Percentiles rank a stretch among this genome's conserved stretches.
phyloP scores from a whole-genome alignment of 2,888 invertebrate species.

The Steinernema scapterisci region DNA sequence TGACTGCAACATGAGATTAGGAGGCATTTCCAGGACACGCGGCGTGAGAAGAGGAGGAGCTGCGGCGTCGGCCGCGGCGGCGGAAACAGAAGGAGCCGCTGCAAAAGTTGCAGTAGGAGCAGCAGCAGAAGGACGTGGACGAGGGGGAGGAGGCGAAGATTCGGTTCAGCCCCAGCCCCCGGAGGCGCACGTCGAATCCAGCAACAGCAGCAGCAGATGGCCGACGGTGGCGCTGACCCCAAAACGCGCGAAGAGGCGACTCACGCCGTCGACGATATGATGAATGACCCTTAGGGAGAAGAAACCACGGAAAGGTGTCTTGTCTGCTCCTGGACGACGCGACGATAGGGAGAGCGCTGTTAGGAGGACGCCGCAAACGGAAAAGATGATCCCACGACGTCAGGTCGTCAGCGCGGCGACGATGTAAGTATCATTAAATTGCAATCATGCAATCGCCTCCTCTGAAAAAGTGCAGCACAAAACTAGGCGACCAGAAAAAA shows the following conservation, averaged over 20 bases:
- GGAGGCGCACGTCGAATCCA: background rate
- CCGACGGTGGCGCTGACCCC: background rate
- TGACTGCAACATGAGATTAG: conserved; percentile 24
- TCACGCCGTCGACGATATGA: conserved; percentile 10
- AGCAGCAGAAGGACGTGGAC: too few relatives aligned
- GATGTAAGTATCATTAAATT: conserved; percentile 32
- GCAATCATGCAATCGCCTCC: conserved; percentile 28
- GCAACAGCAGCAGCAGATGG: background rate
- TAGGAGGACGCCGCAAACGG: too few relatives aligned
- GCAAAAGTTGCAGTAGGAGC: background rate
- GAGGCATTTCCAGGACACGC: conserved; percentile 22
- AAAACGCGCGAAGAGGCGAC: conserved; percentile 26
- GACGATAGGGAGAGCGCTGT: too few relatives aligned
- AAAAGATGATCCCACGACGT: background rate
- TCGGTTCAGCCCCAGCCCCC: too few relatives aligned
- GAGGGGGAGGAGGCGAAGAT: too few relatives aligned
- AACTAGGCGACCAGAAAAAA: background rate
- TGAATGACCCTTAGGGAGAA: background rate
- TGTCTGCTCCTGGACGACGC: too few relatives aligned
- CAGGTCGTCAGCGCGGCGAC: too few relatives aligned
- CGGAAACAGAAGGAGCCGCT: background rate
- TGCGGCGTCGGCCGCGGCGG: background rate
- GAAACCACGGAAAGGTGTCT: background rate
- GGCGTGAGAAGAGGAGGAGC: background rate
- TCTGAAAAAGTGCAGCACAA: conserved; percentile 16